Evolutionary conservation across 1,140 invertebrate species (phyloP).

Genomic region (Oedothorax gibbosus): DNA sequence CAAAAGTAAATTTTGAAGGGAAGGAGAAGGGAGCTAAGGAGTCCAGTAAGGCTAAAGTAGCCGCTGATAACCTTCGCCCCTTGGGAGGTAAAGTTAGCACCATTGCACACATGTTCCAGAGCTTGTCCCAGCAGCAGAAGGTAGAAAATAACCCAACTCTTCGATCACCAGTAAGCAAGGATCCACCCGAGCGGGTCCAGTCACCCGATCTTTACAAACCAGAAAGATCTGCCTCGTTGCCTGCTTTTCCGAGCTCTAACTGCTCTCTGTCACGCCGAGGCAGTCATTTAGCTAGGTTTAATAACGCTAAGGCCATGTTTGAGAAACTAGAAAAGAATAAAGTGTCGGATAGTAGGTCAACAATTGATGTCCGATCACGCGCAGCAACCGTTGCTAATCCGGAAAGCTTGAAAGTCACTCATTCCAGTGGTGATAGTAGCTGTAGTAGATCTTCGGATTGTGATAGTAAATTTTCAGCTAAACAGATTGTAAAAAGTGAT

Average conservation of each 20-base stretch:
- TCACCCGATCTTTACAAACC: conserved; percentile 50
- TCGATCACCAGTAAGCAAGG: conserved; percentile 55
- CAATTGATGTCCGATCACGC: conserved; percentile 9
- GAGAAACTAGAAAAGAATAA: conserved; percentile 81
- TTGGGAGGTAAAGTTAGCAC: conserved; percentile 64
- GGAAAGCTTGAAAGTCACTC: background rate
- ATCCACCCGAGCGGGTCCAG: conserved; percentile 35
- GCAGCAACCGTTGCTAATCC: conserved; percentile 21
- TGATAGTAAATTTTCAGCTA: conserved; percentile 7
- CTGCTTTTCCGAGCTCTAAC: conserved; percentile 54
- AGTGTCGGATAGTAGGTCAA: conserved; percentile 2
- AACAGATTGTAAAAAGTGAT: conserved; percentile 33
- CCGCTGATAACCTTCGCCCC: conserved; percentile 43
- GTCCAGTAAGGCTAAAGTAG: conserved; percentile 7
- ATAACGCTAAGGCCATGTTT: conserved; percentile 91
- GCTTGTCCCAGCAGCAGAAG: conserved; percentile 55
- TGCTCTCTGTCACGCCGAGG: conserved; percentile 75
- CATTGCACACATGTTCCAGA: conserved; percentile 63
- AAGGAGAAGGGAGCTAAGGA: conserved; percentile 73
- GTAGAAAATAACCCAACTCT: conserved; percentile 37
- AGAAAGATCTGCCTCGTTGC: conserved; percentile 43
- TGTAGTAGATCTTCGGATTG: background rate
- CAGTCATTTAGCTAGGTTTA: conserved; percentile 91
- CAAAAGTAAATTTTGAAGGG: conserved; percentile 62
- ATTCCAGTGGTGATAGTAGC: conserved; percentile 7